A percentile compares a stretch with the other conserved stretches of the same genome.
Evolutionary conservation across 1,140 invertebrate genomes (phyloP).

Genomic region (Micrasema minimum): DNA sequence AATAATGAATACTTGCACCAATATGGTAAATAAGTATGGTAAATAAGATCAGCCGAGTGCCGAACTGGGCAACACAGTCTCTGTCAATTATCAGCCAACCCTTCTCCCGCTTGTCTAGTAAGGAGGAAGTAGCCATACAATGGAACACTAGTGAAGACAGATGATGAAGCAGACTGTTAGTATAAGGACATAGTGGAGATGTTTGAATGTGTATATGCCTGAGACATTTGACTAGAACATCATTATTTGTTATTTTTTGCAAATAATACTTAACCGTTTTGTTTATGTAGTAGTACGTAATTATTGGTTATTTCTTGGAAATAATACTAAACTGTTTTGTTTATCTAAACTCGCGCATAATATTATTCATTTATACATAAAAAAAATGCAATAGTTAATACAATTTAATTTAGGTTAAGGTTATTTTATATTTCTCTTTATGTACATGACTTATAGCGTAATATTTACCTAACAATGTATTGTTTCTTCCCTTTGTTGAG

Average conservation of each 20-base stretch:
- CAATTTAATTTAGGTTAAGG: slow-evolving; percentile 34
- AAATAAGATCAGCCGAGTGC: slow-evolving; percentile 13
- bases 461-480: slow-evolving; percentile 17
- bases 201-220: slow-evolving; percentile 4
- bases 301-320: slow-evolving; percentile 31
- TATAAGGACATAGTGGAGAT: slow-evolving; percentile 3
- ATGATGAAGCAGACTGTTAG: slow-evolving; percentile 28
- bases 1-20: slow-evolving; percentile 29
- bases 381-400: slow-evolving; percentile 29
- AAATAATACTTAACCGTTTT: slow-evolving; percentile 27
- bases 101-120: not conserved
- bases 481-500: slow-evolving; percentile 8
- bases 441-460: slow-evolving; percentile 22
- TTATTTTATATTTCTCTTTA: slow-evolving; percentile 31
- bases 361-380: slow-evolving; percentile 26
- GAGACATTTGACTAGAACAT: slow-evolving; percentile 11
- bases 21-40: slow-evolving; percentile 1
- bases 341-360: not conserved
- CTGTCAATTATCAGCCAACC: slow-evolving; percentile 26
- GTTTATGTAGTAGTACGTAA: not conserved
- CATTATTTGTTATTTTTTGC: slow-evolving; percentile 23
- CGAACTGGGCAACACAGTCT: not conserved
- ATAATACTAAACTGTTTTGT: slow-evolving; percentile 19
- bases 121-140: not conserved
- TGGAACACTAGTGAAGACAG: slow-evolving; percentile 16